Base-by-base conservation (phyloP, 2,113 vertebrate genomes). In the Istiophorus platypterus region DNA sequence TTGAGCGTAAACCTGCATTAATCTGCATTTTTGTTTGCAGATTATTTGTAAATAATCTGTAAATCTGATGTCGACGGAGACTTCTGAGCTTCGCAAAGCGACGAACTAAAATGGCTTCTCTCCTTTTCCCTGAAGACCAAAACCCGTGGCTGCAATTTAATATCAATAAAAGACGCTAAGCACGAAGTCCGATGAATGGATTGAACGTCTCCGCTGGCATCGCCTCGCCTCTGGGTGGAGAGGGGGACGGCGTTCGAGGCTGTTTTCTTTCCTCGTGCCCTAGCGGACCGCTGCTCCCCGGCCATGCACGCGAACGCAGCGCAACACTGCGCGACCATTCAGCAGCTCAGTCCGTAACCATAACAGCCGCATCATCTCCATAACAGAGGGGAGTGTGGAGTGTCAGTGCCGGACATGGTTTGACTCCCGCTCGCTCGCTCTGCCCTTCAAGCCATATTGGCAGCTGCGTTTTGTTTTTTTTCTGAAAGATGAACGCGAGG, bases 291-390 rank as follows among this genome's bases (percentile, higher is more conserved):
- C 57, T 14, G 6, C 37, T 6, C 11, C 20, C 52, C 27, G 64
- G 10, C 18, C 3, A 0, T 10, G 45, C 68, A 62, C 56, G 47
- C 42, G 67, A 29, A 56, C 54, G 58, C 45, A 64, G 20, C 72
- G 22, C 39, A n/a, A 70, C 64, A 71, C 80, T 71, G 37, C 45
- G 73, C 66, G 56, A 34, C 63, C 51, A 66, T 70, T 89, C 56
- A 72, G 62, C 47, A 64, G 76, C 59, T 69, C 42, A 47, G 79
- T 54, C 72, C 75, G 88, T 91, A 79, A 80, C 89, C 89, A 92
- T 62, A 92, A 90, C 89, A 93, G 81, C 14, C 11, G 13, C 68
- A 76, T 59, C 80, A 92, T 93, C 90, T 91, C 90, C 85, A 91
- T 27, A 91, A 82, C 90, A 91, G 80, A 86, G 80, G 49, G 59